Evolutionary conservation across 2,113 vertebrate genomes (phyloP).

Genomic region (Brienomyrus brachyistius): DNA sequence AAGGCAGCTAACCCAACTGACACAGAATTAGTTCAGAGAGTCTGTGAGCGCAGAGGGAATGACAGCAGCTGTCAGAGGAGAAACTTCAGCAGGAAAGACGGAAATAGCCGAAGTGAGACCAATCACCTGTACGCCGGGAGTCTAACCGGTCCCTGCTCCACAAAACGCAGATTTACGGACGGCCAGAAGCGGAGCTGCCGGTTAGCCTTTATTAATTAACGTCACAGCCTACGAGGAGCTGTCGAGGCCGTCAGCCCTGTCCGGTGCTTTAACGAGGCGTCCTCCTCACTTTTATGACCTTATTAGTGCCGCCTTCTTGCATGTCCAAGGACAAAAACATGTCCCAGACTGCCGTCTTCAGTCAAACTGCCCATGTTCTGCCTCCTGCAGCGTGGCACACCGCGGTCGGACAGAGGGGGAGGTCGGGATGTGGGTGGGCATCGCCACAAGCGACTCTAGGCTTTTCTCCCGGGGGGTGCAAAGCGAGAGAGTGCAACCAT

Average conservation of each 20-base stretch:
- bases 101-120: background rate
- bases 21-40: background rate
- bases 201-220: background rate
- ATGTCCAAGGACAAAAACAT: background rate
- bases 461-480: background rate
- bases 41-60: background rate
- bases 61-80: background rate
- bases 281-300: slow-evolving; percentile 1
- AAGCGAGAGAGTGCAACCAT: background rate
- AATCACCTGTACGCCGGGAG: background rate
- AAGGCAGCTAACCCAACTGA: background rate
- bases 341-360: background rate
- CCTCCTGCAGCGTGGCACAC: background rate
- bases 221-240: background rate
- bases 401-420: background rate
- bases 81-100: background rate
- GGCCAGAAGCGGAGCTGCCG: background rate
- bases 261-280: background rate
- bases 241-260: background rate
- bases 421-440: background rate
- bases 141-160: background rate
- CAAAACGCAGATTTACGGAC: background rate
- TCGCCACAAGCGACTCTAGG: background rate
- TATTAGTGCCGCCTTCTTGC: background rate
- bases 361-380: background rate